Evolutionary conservation across 2,113 vertebrate genomes (phyloP).

Genomic region (Sinocyclocheilus anshuiensis): DNA sequence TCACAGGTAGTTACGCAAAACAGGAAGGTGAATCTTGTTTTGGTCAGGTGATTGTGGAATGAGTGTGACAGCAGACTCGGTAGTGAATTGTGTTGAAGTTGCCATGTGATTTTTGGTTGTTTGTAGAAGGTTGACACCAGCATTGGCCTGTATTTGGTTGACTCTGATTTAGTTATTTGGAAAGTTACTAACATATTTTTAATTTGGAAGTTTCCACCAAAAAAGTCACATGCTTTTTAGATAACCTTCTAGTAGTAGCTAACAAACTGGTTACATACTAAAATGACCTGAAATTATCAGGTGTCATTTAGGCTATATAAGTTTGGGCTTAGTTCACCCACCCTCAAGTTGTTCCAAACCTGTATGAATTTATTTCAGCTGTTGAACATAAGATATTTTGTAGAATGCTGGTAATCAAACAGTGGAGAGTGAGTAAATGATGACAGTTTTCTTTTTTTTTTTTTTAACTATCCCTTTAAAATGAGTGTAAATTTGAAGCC

Average conservation of each 20-base stretch:
- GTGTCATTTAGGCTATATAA: background rate
- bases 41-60: conserved; percentile 16
- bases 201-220: background rate
- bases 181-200: too few species aligned
- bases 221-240: background rate
- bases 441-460: too few species aligned
- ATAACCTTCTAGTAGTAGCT: background rate
- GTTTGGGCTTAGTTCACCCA: background rate
- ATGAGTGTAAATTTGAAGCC: background rate
- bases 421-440: too few species aligned
- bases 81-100: background rate
- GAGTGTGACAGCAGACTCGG: background rate
- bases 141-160: background rate
- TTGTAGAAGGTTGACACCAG: background rate
- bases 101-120: background rate
- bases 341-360: background rate
- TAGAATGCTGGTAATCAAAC: too few species aligned
- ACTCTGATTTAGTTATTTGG: background rate
- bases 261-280: background rate
- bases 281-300: background rate
- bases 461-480: background rate
- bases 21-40: conserved; percentile 32
- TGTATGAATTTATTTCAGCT: too few species aligned
- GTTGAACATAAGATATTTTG: too few species aligned
- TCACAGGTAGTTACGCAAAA: conserved; percentile 20